Base-by-base conservation (phyloP, 2,888 invertebrate genomes). In the Apocheima hispidaria region DNA sequence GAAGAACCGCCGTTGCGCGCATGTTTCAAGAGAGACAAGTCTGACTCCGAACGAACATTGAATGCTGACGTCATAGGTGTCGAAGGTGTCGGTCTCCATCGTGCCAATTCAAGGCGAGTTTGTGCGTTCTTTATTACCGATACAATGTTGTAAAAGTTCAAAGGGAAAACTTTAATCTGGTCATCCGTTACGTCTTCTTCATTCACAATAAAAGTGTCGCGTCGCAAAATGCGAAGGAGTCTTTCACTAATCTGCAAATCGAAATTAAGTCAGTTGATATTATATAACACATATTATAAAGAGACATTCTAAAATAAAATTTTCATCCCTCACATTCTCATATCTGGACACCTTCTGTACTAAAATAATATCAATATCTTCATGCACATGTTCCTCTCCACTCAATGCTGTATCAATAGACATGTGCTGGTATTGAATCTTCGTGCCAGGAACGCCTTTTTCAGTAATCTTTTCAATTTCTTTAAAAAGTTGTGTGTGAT, bases 261-360 rank as follows among this genome's bases (percentile, higher is more conserved):
- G n/a, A n/a, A n/a, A n/a, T n/a, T n/a, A n/a, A n/a, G n/a, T n/a
- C n/a, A n/a, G n/a, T n/a, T n/a, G n/a, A 21, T 23, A n/a, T n/a
- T n/a, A n/a, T n/a, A n/a, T n/a, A n/a, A n/a, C n/a, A n/a, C n/a
- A n/a, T n/a, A n/a, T n/a, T n/a, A n/a, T n/a, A n/a, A n/a, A n/a
- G n/a, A n/a, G n/a, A n/a, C n/a, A n/a, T n/a, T n/a, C n/a, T n/a
- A n/a, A n/a, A n/a, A n/a, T n/a, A n/a, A n/a, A n/a, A n/a, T n/a
- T n/a, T n/a, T n/a, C n/a, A n/a, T 41, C 2, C 9, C 66, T 68
- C 65, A 77, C 76, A 0, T 61, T 52, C 4, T 69, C 60, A 16
- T 77, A 57, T 4, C 10, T 59, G 6, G 69, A 69, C 9, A 77
- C 35, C 23, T 73, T 65, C 54, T 69, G 56, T 9, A 70, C 63